A percentile compares a stretch with the other conserved stretches of the same genome.
These are phyloP conservation scores for Coluber constrictor DNA, from an alignment of 2,797 vertebrate species.

Conservation along the genomic window DNA sequence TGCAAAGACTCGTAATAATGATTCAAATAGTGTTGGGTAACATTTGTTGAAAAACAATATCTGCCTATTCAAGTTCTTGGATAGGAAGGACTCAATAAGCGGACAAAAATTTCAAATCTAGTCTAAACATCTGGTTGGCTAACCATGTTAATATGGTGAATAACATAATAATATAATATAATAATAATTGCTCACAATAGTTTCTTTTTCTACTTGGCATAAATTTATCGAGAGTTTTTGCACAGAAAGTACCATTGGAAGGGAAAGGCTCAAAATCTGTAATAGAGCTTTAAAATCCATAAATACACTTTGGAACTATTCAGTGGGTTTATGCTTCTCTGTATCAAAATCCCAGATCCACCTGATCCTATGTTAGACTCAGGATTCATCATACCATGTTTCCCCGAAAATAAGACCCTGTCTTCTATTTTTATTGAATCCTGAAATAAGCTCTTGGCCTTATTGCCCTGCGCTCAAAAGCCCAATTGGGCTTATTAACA, in stretches of 20 bases:
- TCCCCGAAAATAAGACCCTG: too few species aligned
- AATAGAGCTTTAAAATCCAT: neutral
- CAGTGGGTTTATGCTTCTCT: neutral
- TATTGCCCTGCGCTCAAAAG: too few species aligned
- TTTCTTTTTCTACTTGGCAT: neutral
- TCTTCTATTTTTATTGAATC: too few species aligned
- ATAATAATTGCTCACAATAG: neutral
- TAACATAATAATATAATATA: neutral
- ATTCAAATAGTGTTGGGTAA: neutral
- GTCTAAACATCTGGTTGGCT: neutral
- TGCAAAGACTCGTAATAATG: neutral
- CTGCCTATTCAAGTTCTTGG: neutral
- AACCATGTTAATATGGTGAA: neutral
- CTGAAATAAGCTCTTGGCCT: too few species aligned
- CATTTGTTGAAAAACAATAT: neutral
- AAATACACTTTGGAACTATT: neutral
- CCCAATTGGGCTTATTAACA: too few species aligned
- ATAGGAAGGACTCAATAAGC: too few species aligned
- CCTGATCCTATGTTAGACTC: neutral
- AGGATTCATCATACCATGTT: neutral
- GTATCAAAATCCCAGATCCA: neutral
- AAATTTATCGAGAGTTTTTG: neutral
- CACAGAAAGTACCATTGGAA: neutral
- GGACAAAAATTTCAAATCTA: neutral
- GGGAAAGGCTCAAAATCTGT: neutral